These are phyloP conservation scores for Lycocorax pyrrhopterus DNA, from an alignment of 2,113 vertebrate genomes.

Conservation along the genomic window DNA sequence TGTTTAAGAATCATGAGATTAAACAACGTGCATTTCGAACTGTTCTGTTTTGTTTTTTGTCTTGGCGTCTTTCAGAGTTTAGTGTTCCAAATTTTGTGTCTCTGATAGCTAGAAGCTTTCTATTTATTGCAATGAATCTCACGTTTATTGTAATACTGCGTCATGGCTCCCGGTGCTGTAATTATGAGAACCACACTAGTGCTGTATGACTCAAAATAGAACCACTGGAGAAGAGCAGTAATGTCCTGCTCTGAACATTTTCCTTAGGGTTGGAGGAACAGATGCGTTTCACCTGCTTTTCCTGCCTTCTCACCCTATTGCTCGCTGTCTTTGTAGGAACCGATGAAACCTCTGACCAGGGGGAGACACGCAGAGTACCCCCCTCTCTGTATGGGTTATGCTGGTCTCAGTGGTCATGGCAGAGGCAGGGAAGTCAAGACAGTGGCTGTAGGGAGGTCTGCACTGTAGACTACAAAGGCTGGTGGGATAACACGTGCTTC, in stretches of 20 bases:
- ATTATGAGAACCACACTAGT: background rate
- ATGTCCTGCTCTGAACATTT: background rate
- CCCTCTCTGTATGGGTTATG: fast-evolving
- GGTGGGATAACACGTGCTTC: background rate
- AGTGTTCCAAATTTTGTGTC: background rate
- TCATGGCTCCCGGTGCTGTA: background rate
- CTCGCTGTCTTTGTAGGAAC: fast-evolving
- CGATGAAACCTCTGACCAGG: background rate
- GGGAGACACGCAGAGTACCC: background rate
- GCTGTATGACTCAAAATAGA: background rate
- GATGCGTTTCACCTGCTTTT: background rate
- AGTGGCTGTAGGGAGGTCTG: background rate
- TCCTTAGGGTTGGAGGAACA: background rate
- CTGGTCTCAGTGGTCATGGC: background rate
- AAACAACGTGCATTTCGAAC: background rate
- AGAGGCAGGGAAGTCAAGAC: background rate
- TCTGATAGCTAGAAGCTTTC: background rate
- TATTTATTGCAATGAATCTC: background rate
- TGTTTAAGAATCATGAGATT: background rate
- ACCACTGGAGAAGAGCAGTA: background rate
- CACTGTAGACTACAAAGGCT: background rate
- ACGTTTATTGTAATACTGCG: background rate
- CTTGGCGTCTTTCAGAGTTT: background rate
- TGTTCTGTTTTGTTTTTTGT: background rate
- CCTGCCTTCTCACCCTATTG: background rate